Base-by-base conservation (phyloP, 2,797 vertebrate species). In the Dryobates pubescens region DNA sequence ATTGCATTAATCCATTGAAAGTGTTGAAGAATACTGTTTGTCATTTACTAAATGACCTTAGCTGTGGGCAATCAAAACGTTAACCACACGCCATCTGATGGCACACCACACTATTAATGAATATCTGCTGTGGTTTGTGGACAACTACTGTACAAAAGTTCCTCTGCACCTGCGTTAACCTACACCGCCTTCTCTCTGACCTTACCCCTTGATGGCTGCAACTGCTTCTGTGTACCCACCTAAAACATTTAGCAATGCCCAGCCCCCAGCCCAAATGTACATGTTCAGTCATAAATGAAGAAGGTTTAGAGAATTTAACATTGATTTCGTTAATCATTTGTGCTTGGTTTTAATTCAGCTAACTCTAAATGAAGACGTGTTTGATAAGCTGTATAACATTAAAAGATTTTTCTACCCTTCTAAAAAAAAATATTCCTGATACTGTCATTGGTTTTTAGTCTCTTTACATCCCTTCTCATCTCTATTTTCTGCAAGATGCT, bases 161-260 rank as follows among this genome's bases (percentile, higher is more conserved):
- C 14, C 45, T 11, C 9, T 8, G 18, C 70, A 91, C 84, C 73
- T 86, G 72, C 3, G 1, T 9, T 41, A 7, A 4, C 8, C 36
- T 27, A 59, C 23, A 0, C 53, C n/a, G 47, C 72, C n/a, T 86
- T 14, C 78, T 43, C n/a, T 9, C 54, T 70, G 36, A 10, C n/a
- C 4, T 11, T 6, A 1, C 7, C 59, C 65, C 54, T 16, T 8
- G 6, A 12, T 1, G 3, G 10, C 8, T 43, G 30, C 5, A 38
- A 16, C 17, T 32, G 0, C 57, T 36, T 11, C 2, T 1, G 0
- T 15, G 10, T 23, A 69, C 24, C 5, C 3, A 1, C 56, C 6
- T 1, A 13, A 32, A 67, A 58, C n/a, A 8, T 9, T 20, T 13
- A 72, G 89, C 38, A 70, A 6, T 1, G 1, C 45, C 45, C 32